Evolutionary conservation across 2,113 vertebrate species (phyloP).

Genomic region (Manacus vitellinus): DNA sequence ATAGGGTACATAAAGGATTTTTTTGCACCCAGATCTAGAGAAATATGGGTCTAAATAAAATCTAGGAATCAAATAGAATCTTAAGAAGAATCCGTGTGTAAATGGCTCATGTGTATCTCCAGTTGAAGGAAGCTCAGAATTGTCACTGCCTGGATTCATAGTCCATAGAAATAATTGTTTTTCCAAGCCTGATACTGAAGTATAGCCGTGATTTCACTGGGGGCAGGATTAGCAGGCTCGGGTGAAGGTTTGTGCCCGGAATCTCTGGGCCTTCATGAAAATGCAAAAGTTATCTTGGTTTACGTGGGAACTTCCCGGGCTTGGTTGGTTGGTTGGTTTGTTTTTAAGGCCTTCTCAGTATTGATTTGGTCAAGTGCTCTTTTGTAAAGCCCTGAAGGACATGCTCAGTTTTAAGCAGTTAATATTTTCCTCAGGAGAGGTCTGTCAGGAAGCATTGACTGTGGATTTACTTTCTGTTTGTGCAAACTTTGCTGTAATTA

Average conservation of each 20-base stretch:
- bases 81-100: not conserved
- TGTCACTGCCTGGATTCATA: not conserved
- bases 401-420: not conserved
- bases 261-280: not conserved
- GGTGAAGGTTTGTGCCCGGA: not conserved
- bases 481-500: not conserved
- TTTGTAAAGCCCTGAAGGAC: not conserved
- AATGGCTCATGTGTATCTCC: fast-evolving
- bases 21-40: not conserved
- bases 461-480: not conserved
- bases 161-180: not conserved
- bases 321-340: not conserved
- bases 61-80: not conserved
- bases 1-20: not conserved
- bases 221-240: not conserved
- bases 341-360: not conserved
- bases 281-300: not conserved
- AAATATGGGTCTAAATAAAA: not conserved
- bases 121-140: not conserved
- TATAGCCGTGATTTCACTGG: not conserved
- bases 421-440: not conserved
- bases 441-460: not conserved
- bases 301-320: not conserved
- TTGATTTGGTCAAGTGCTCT: not conserved
- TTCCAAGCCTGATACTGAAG: not conserved